phyloP scores from a whole-genome alignment of 2,888 invertebrate species.

The Criorhina ranunculi region DNA sequence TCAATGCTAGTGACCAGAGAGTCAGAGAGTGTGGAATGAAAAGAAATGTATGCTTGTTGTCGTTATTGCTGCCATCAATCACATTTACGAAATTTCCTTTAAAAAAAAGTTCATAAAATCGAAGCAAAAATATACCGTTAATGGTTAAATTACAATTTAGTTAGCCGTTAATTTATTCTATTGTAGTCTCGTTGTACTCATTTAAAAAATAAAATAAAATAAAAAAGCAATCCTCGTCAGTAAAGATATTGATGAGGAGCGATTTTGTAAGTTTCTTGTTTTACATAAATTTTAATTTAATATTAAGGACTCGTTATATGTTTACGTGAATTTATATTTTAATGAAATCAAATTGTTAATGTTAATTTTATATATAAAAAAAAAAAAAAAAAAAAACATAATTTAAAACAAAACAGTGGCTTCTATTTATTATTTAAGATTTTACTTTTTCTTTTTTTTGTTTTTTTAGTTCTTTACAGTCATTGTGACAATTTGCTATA shows the following conservation, averaged over 20 bases:
- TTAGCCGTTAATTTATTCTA: constrained; percentile 71
- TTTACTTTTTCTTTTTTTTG: constrained; percentile 18
- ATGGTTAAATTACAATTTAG: constrained; percentile 67
- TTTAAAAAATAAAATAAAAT: constrained; percentile 32
- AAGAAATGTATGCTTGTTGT: constrained; percentile 44
- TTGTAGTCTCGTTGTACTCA: constrained; percentile 59
- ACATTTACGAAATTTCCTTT: constrained; percentile 49
- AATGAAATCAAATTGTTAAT: constrained; percentile 64
- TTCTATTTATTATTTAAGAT: constrained; percentile 59
- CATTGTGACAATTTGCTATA: constrained; percentile 12
- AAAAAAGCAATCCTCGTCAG: constrained; percentile 30
- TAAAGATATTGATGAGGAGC: neutral
- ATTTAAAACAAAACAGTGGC: constrained; percentile 55
- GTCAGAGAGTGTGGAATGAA: constrained; percentile 4
- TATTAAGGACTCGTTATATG: constrained; percentile 56
- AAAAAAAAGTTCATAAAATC: constrained; percentile 34
- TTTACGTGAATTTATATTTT: constrained; percentile 67
- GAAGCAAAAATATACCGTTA: constrained; percentile 48
- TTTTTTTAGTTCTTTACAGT: constrained; percentile 10
- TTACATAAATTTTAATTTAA: constrained; percentile 45
- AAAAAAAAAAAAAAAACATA: constrained; percentile 26
- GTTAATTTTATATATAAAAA: constrained; percentile 29
- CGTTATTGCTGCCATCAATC: constrained; percentile 66
- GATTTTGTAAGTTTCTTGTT: constrained; percentile 13
- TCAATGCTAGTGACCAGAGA: constrained; percentile 15